These are phyloP conservation scores for Carassius gibelio DNA, from an alignment of 2,113 vertebrate species.

Conservation along the genomic window DNA sequence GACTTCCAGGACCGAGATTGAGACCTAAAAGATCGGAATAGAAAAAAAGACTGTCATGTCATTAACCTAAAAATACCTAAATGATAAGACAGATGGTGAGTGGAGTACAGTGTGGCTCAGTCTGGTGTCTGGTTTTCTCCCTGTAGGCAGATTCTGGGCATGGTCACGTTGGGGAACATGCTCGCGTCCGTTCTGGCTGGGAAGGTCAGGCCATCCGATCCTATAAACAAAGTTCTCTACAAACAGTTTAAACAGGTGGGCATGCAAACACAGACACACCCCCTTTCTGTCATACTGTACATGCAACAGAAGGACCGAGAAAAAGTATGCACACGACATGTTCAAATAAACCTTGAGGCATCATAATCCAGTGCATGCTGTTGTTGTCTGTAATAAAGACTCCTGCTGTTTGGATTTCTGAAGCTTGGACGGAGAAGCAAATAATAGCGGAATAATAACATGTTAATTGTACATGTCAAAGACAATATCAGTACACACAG, in stretches of 20 bases:
- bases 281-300: neutral
- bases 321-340: neutral
- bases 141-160: slow-evolving; percentile 79
- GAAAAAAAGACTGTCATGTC: neutral
- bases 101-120: slow-evolving; percentile 2
- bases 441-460: neutral
- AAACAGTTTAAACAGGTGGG: slow-evolving; percentile 84
- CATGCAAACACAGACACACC: neutral
- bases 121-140: slow-evolving; percentile 2
- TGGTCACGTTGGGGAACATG: slow-evolving; percentile 88
- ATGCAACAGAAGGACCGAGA: neutral
- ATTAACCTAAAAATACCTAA: neutral
- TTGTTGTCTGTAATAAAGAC: neutral
- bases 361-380: neutral
- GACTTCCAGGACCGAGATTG: neutral
- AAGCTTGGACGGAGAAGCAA: neutral
- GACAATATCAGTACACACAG: neutral
- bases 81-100: slow-evolving; percentile 1
- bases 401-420: neutral
- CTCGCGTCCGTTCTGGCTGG: slow-evolving; percentile 82
- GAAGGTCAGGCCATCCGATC: slow-evolving; percentile 80
- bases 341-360: neutral
- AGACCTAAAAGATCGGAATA: neutral
- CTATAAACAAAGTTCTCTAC: slow-evolving; percentile 80
- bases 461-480: neutral